Percentiles rank a stretch among this genome's conserved stretches.
Evolutionary conservation across 1,140 invertebrate genomes (phyloP).

Genomic region (Drosophila fuyamai): DNA sequence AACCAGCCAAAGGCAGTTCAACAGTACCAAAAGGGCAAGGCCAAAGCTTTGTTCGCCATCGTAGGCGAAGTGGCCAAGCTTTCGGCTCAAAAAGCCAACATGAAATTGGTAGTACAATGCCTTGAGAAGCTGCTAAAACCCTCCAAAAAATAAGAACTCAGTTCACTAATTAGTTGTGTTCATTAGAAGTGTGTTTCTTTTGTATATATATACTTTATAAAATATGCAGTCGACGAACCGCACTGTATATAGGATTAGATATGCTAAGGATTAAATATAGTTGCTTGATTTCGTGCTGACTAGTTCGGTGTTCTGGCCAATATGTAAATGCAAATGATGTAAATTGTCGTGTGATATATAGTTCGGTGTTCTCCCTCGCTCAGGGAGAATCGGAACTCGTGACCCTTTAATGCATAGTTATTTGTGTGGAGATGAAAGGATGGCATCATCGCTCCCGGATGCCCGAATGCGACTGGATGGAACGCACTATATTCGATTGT

Average conservation of each 20-base stretch:
- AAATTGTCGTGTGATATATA: slow-evolving; percentile 49
- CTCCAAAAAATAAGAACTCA: slow-evolving; percentile 16
- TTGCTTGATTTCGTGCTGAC: slow-evolving; percentile 52
- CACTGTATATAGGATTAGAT: slow-evolving; percentile 55
- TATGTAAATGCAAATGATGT: slow-evolving; percentile 61
- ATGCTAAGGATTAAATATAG: slow-evolving; percentile 45
- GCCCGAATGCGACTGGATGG: slow-evolving; percentile 49
- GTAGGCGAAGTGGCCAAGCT: slow-evolving; percentile 86
- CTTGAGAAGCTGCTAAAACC: slow-evolving; percentile 85
- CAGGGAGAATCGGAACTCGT: slow-evolving; percentile 76
- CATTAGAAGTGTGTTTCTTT: slow-evolving; percentile 50
- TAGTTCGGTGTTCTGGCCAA: slow-evolving; percentile 62
- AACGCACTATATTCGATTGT: slow-evolving; percentile 84
- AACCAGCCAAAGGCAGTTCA: slow-evolving; percentile 89
- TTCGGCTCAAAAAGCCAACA: slow-evolving; percentile 88
- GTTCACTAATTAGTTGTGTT: slow-evolving; percentile 35
- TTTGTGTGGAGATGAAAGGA: slow-evolving; percentile 24
- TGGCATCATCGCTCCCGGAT: slow-evolving; percentile 10
- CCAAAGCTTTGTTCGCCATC: slow-evolving; percentile 88
- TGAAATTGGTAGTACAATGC: slow-evolving; percentile 87
- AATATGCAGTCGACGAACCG: slow-evolving; percentile 48
- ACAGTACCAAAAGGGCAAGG: slow-evolving; percentile 89
- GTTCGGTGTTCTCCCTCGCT: slow-evolving; percentile 72
- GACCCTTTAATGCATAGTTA: slow-evolving; percentile 68
- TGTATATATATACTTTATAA: slow-evolving; percentile 61